Conservation (phyloP, 2,113 vertebrate genomes). For the Corythornis vintsioides region DNA sequence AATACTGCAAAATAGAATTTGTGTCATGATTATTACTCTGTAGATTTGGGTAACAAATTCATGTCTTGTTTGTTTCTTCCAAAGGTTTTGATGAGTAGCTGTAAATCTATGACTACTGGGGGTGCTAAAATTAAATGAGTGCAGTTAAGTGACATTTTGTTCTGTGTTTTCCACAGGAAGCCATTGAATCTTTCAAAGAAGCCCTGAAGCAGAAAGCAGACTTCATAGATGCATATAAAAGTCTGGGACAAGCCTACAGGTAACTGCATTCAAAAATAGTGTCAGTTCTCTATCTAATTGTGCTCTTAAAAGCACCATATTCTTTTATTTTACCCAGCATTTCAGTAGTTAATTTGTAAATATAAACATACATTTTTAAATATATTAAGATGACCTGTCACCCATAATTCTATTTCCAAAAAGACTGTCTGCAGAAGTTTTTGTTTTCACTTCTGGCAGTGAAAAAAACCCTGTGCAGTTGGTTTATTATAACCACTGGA, state of each 20-base stretch:
- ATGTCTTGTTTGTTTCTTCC: neutral
- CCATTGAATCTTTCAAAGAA: conserved; percentile 97
- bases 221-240: conserved; percentile 97
- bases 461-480: neutral
- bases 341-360: neutral
- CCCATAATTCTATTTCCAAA: neutral
- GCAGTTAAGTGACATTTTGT: neutral
- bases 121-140: neutral
- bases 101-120: neutral
- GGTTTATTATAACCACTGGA: neutral
- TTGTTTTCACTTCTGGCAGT: neutral
- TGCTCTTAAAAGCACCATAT: neutral
- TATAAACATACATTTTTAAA: no score
- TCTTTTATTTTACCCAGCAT: neutral
- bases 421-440: neutral
- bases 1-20: neutral
- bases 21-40: neutral
- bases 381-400: neutral
- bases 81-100: neutral
- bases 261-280: conserved; percentile 53
- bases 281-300: neutral
- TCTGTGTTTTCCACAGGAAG: conserved; percentile 82
- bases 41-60: neutral
- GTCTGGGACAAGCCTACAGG: conserved; percentile 97
- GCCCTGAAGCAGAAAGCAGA: conserved; percentile 93